phyloP scores from a whole-genome alignment of 2,888 invertebrate genomes.

The Acholoe squamosa region DNA sequence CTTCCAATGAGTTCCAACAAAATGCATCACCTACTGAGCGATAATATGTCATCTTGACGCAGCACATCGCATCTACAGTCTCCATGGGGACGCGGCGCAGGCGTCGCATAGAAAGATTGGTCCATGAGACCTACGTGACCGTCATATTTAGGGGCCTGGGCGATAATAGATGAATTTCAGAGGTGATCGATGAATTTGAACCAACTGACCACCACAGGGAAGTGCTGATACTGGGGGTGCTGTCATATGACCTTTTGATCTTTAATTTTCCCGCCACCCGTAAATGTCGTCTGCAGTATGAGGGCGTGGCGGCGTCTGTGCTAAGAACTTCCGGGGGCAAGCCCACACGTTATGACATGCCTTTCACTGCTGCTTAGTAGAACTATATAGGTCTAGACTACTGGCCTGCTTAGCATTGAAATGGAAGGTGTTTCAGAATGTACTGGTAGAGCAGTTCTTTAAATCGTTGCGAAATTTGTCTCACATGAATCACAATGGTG shows the following conservation, averaged over 20 bases:
- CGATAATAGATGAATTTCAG: constrained; percentile 41
- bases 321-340: too few species aligned
- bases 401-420: too few species aligned
- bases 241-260: background rate
- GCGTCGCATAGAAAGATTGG: constrained; percentile 16
- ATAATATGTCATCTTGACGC: constrained; percentile 25
- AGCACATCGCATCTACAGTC: constrained; percentile 21
- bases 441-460: too few species aligned
- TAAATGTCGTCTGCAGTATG: constrained; percentile 24
- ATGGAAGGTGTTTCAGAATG: too few species aligned
- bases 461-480: too few species aligned
- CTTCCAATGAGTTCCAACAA: too few species aligned
- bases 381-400: too few species aligned
- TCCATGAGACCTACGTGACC: constrained; percentile 19
- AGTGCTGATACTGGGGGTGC: background rate
- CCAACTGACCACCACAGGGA: background rate
- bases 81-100: constrained; percentile 39
- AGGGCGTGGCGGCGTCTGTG: background rate
- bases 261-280: constrained; percentile 12
- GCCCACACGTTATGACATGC: too few species aligned
- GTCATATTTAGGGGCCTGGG: background rate
- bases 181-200: constrained; percentile 50
- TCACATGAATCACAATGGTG: too few species aligned
- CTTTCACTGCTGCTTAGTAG: too few species aligned
- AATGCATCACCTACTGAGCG: background rate